phyloP scores from a whole-genome alignment of 1,140 invertebrate species.

The Maniola jurtina region DNA sequence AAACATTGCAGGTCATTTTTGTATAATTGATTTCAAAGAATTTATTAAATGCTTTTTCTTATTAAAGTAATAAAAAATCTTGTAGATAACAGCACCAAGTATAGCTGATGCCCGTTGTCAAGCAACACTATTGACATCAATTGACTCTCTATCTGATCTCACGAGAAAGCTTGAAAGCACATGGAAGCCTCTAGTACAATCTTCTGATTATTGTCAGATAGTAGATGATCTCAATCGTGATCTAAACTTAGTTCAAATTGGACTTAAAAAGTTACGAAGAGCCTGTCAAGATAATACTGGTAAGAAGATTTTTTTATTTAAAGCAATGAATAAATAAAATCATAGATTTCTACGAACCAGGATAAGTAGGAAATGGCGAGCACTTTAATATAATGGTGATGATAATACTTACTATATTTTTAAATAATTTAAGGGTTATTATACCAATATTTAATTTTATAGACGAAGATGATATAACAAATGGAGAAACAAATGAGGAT shows the following conservation, averaged over 20 bases:
- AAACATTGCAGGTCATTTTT: too few species aligned
- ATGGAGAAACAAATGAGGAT: neutral
- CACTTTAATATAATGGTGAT: too few species aligned
- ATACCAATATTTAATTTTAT: neutral
- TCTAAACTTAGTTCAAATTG: neutral
- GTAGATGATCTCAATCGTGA: conserved; percentile 8
- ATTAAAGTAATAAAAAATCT: neutral
- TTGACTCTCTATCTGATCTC: conserved; percentile 19
- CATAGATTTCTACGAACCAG: too few species aligned
- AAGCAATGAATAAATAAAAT: too few species aligned
- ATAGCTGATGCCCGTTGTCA: conserved; percentile 32
- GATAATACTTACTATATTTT: too few species aligned
- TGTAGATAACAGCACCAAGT: conserved; percentile 30
- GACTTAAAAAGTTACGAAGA: conserved; percentile 12
- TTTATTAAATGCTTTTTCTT: too few species aligned
- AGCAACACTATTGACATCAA: conserved; percentile 21
- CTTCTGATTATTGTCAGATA: conserved; percentile 10
- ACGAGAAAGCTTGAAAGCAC: conserved; percentile 13
- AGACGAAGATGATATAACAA: neutral
- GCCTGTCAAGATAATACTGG: conserved; percentile 14
- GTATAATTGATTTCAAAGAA: too few species aligned
- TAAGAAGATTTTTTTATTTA: too few species aligned
- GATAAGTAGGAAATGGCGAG: too few species aligned
- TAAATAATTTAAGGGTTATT: too few species aligned
- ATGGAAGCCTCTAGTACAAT: conserved; percentile 16